Evolutionary conservation across 2,113 vertebrate genomes (phyloP), one percentile per base, ranked within the genome.

Genomic region (Misgurnus anguillicaudatus): DNA sequence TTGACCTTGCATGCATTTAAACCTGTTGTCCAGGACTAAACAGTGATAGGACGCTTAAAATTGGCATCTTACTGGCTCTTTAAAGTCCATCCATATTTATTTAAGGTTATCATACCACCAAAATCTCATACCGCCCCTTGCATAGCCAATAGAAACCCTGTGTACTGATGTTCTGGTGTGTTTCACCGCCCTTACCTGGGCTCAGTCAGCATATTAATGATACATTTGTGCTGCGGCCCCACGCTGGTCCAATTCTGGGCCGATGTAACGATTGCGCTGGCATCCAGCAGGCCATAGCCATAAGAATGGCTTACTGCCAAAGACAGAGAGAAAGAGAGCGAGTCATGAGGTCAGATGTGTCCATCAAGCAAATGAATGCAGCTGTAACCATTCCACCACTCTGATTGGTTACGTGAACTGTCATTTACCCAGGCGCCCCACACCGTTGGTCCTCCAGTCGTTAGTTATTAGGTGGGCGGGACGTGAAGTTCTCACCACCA

Each of bases 231-330:
- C 90, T 99, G 98, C 0, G 92, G 94, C 72, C 92, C 93, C 86
- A 99, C 91, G 0, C 90, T 92, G 7, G 94, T 98, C 96, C 97
- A 99, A 91, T 98, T 98, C 91, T 92, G 93, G 79, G 98, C 98
- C 85, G 97, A 84, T 70, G 87, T 87, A 80, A 99, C 98, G 95
- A 99, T 96, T 71, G 94, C 94, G 0, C 95, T 96, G 0, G 98
- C 97, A 0, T 99, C 95, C 87, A 99, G 87, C 58, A 99, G 92
- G 5, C 98, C 98, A 0, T 98, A 99, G 71, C 98, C 98, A 0
- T 98, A 99, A 0, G 98, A 98, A 66, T 99, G 98, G 89, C 98
- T 99, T 87, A 99, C 98, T 99, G 91, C 77, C 78, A 78, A 68
- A 82, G 45, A 71, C 41, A 64, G 47, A 77, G 47, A 51, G 64